A percentile compares a stretch with the other conserved stretches of the same genome.
phyloP scores from a whole-genome alignment of 2,797 vertebrate species.

The Aeoliscus strigatus region DNA sequence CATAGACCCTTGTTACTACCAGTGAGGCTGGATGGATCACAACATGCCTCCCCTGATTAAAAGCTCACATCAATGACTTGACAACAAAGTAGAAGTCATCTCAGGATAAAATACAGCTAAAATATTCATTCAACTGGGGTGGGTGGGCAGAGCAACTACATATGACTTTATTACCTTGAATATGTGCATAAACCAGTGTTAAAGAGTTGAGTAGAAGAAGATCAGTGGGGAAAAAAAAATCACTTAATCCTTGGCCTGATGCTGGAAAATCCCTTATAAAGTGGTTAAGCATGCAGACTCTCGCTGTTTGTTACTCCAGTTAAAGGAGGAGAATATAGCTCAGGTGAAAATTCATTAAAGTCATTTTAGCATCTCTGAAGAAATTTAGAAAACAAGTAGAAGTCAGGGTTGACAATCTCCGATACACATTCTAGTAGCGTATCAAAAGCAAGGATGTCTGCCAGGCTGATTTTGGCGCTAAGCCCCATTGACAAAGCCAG shows the following conservation, averaged over 20 bases:
- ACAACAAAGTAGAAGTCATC: conserved; percentile 30
- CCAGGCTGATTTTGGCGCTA: conserved; percentile 53
- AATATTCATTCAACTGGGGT: conserved; percentile 28
- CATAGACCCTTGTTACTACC: conserved; percentile 43
- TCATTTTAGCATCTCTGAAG: conserved; percentile 32
- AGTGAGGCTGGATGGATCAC: conserved; percentile 39
- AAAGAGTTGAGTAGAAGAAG: conserved; percentile 28
- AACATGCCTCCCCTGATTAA: conserved; percentile 46
- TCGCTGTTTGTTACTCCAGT: conserved; percentile 22
- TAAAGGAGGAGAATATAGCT: conserved; percentile 28
- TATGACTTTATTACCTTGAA: conserved; percentile 37
- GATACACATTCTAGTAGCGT: conserved; percentile 27
- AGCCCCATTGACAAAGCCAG: conserved; percentile 58
- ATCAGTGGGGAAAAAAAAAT: conserved; percentile 36
- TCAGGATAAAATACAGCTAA: conserved; percentile 27
- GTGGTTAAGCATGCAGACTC: conserved; percentile 32
- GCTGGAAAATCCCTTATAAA: conserved; percentile 46
- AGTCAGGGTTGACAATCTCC: conserved; percentile 40
- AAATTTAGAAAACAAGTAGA: conserved; percentile 47
- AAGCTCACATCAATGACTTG: conserved; percentile 35
- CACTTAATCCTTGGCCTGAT: conserved; percentile 45
- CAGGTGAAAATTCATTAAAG: conserved; percentile 48
- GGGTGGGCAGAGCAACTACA: conserved; percentile 5
- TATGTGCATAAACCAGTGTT: conserved; percentile 34
- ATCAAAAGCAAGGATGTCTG: conserved; percentile 38